These are phyloP conservation scores for Mustelus asterias DNA, from an alignment of 2,113 vertebrate genomes.

Conservation along the genomic window DNA sequence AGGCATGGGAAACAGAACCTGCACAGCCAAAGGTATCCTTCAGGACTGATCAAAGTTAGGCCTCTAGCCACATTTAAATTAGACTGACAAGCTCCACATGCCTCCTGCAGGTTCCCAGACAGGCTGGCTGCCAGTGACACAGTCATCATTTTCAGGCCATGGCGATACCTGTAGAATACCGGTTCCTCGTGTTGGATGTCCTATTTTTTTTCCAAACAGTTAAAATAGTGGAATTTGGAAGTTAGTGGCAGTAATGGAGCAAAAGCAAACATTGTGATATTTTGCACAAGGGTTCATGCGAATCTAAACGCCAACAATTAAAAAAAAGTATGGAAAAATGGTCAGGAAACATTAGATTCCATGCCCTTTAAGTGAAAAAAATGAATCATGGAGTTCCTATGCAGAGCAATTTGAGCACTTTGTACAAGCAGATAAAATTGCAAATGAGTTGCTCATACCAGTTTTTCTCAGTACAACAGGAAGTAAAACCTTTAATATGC, in stretches of 20 bases:
- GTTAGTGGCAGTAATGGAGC: not conserved
- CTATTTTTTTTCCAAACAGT: not conserved
- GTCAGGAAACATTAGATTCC: too few species aligned
- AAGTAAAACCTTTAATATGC: too few species aligned
- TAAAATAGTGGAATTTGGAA: not conserved
- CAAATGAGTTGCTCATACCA: too few species aligned
- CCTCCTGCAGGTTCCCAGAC: not conserved
- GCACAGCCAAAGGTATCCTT: not conserved
- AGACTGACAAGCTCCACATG: too few species aligned
- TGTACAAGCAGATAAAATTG: too few species aligned
- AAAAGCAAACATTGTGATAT: not conserved
- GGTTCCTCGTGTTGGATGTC: not conserved
- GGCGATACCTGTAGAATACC: not conserved
- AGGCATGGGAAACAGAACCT: not conserved
- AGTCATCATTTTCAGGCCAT: not conserved
- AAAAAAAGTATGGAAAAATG: not conserved
- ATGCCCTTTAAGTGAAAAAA: too few species aligned
- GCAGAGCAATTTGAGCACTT: too few species aligned
- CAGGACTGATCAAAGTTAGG: too few species aligned
- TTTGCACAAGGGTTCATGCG: not conserved
- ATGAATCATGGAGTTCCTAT: too few species aligned
- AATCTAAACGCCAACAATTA: not conserved
- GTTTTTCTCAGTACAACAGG: too few species aligned
- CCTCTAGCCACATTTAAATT: not conserved
- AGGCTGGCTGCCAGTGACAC: not conserved